Conservation (phyloP, 2,113 vertebrate genomes). For the Arvicanthis niloticus region DNA sequence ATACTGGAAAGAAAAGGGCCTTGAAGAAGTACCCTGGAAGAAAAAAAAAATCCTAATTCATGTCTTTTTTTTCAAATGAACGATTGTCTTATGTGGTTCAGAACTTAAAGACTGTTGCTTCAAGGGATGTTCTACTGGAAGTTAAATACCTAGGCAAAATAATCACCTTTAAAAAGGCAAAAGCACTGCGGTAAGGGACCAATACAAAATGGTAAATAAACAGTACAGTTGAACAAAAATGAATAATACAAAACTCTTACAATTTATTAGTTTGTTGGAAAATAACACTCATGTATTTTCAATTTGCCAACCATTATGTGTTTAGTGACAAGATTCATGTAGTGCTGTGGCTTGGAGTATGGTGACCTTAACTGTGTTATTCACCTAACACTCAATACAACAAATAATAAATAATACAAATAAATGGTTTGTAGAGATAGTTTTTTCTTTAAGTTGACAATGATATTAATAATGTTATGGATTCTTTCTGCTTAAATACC, state of each 20-base stretch:
- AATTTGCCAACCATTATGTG: neutral
- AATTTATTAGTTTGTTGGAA: constrained; percentile 17
- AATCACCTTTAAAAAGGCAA: neutral
- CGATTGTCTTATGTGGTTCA: neutral
- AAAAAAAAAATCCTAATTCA: neutral
- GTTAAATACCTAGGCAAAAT: neutral
- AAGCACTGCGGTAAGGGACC: neutral
- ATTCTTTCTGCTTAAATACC: neutral
- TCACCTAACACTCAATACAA: neutral
- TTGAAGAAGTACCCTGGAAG: neutral
- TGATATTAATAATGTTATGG: constrained; percentile 14
- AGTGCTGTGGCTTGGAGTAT: neutral
- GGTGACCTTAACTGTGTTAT: neutral
- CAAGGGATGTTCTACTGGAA: neutral
- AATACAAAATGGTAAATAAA: neutral
- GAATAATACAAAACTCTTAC: constrained; percentile 33
- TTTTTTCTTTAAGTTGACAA: neutral
- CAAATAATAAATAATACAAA: neutral
- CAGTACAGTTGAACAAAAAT: neutral
- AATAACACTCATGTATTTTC: neutral
- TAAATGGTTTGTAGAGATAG: neutral
- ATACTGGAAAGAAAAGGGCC: neutral
- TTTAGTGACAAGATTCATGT: constrained; percentile 29
- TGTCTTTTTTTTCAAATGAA: neutral
- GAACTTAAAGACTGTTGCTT: neutral